Evolutionary conservation across 2,888 invertebrate genomes (phyloP).

Genomic region (Eupithecia abbreviata): DNA sequence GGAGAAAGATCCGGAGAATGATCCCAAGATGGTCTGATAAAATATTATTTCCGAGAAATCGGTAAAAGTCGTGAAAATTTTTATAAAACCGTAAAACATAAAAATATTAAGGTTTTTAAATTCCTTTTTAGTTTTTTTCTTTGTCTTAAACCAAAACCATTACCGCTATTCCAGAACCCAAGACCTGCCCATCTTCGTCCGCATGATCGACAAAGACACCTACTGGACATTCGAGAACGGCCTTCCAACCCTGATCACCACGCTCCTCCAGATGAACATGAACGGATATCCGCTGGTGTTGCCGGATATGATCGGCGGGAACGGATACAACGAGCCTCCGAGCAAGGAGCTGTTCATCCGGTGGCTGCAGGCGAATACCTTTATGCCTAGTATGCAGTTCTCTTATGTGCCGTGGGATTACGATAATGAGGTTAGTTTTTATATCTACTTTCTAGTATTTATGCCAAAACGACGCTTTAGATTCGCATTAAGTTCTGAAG

Average conservation of each 20-base stretch:
- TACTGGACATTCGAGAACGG: slow-evolving; percentile 87
- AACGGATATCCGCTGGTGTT: slow-evolving; percentile 88
- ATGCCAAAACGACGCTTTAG: no score
- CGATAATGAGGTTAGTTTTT: slow-evolving; percentile 77
- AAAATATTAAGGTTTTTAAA: no score
- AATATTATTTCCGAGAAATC: no score
- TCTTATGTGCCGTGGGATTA: slow-evolving; percentile 92
- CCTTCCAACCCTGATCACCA: slow-evolving; percentile 88
- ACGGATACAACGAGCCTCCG: slow-evolving; percentile 78
- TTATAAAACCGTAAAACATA: no score
- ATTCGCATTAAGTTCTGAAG: no score
- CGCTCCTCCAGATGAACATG: slow-evolving; percentile 85
- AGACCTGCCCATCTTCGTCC: slow-evolving; percentile 86
- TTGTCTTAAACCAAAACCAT: background rate
- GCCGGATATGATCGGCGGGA: slow-evolving; percentile 91
- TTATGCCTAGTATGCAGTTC: slow-evolving; percentile 91
- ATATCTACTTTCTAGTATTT: background rate
- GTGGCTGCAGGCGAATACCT: slow-evolving; percentile 90
- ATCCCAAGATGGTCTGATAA: no score
- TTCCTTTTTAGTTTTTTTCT: no score
- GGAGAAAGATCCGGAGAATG: no score
- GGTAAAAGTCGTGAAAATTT: no score
- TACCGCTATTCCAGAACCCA: slow-evolving; percentile 80
- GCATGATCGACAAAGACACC: slow-evolving; percentile 91
- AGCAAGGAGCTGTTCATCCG: slow-evolving; percentile 87